phyloP scores from a whole-genome alignment of 2,113 vertebrate genomes.

The Corythoichthys haematopterus region DNA sequence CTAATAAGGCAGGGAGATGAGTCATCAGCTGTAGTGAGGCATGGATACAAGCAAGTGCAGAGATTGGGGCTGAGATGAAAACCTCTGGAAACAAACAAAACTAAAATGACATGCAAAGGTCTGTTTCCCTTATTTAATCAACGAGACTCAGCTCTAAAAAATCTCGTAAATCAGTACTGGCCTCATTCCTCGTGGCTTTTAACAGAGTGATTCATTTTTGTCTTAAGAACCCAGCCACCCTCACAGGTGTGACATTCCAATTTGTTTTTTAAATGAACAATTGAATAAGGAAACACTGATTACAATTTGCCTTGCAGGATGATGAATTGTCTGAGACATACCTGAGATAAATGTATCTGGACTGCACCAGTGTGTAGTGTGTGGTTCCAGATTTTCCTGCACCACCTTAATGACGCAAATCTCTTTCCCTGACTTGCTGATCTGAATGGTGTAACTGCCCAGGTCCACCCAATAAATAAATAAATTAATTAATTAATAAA shows the following conservation, averaged over 20 bases:
- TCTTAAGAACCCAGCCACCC: slow-evolving; percentile 7
- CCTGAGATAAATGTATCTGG: neutral
- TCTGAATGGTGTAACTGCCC: slow-evolving; percentile 4
- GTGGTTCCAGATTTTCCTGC: neutral
- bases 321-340: slow-evolving; percentile 15
- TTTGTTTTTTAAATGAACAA: slow-evolving; percentile 7
- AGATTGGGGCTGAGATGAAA: slow-evolving; percentile 74
- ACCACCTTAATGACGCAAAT: slow-evolving; percentile 1
- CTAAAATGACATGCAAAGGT: slow-evolving; percentile 44
- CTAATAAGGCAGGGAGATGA: slow-evolving; percentile 78
- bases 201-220: slow-evolving; percentile 13
- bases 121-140: slow-evolving; percentile 25
- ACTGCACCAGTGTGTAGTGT: neutral
- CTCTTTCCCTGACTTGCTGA: neutral
- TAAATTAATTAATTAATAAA: too few species aligned
- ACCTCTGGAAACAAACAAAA: slow-evolving; percentile 67
- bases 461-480: neutral
- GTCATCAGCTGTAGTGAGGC: slow-evolving; percentile 71
- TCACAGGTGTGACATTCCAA: slow-evolving; percentile 3
- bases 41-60: slow-evolving; percentile 61
- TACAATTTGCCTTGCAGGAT: neutral
- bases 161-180: slow-evolving; percentile 23
- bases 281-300: neutral
- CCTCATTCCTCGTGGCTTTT: slow-evolving; percentile 18
- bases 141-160: slow-evolving; percentile 8